These are phyloP conservation scores for Colius striatus DNA, from an alignment of 2,113 vertebrate genomes.

Conservation along the genomic window DNA sequence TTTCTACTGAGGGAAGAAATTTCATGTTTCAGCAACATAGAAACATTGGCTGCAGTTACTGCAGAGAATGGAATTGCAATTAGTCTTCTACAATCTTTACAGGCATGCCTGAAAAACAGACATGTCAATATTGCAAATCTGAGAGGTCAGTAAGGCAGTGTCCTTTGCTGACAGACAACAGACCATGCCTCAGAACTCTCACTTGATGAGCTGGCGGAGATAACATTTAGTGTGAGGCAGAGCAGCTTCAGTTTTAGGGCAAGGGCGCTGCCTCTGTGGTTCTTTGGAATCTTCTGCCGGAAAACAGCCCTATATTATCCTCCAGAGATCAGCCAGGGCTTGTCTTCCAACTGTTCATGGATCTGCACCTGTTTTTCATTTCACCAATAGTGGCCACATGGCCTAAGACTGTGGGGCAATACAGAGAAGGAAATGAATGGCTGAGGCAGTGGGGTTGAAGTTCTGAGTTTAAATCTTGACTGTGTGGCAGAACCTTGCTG, in stretches of 20 bases:
- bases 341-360: constrained; percentile 52
- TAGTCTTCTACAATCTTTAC: background rate
- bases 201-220: constrained; percentile 16
- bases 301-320: constrained; percentile 47
- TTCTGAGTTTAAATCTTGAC: background rate
- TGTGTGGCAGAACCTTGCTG: background rate
- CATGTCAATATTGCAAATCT: background rate
- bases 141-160: constrained; percentile 1
- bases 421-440: background rate
- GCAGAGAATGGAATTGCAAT: constrained; percentile 34
- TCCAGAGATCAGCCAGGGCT: constrained; percentile 49
- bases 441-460: background rate
- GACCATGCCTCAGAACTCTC: background rate
- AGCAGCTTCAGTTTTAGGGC: constrained; percentile 41
- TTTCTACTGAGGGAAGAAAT: constrained; percentile 51
- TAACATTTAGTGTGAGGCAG: constrained; percentile 18
- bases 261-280: constrained; percentile 26
- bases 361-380: constrained; percentile 65
- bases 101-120: constrained; percentile 41
- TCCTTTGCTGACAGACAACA: constrained; percentile 40
- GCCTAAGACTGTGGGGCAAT: background rate
- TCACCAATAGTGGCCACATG: constrained; percentile 49
- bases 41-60: constrained; percentile 34
- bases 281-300: constrained; percentile 51
- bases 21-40: constrained; percentile 28